Evolutionary conservation across 2,888 invertebrate species (phyloP), one percentile per base, ranked within the genome.

Genomic region (Frankliniella fusca): DNA sequence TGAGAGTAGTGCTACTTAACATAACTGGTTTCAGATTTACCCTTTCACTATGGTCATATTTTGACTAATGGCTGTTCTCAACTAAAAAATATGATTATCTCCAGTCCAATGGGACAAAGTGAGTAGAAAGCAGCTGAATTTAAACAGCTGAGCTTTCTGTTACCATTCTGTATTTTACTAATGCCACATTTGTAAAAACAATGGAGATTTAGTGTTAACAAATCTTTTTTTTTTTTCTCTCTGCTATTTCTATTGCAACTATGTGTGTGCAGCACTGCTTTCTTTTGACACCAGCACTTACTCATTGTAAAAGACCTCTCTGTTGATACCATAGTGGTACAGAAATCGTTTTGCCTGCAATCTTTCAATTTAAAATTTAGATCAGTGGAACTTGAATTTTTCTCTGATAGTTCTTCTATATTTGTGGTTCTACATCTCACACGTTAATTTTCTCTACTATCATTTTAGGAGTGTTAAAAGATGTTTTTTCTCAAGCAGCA

Each of bases 1-100:
- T 76, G 12, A 76, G 23, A 12, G 12, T 27, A 1, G 70, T 76
- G 27, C 70, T 76, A 76, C 27, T 76, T 76, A 76, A 2, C 27
- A 76, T 1, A 76, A 27, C 12, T 76, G 70, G 9, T 76, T 76
- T 76, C 70, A 76, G 70, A 76, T 76, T 76, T 76, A 27, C 70
- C 70, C 27, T 76, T 76, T 76, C 70, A 76, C 70, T 76, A 76
- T 76, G 70, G 70, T 27, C 70, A 23, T 27, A 76, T 27, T 12
- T 76, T 27, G 27, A 76, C 12, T 11, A 76, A 23, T 76, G 70
- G 27, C 27, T 27, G 12, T 27, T 76, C 70, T 27, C 23, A 76
- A 76, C 23, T 76, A 11, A 76, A 27, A 27, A 27, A 27, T 27
- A 27, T 76, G 23, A 12, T 76, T 76, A 27, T 76, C n/a, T 76